Evolutionary conservation across 2,888 invertebrate genomes (phyloP), one percentile per base, ranked within the genome.

Genomic region (Lithosia quadra): DNA sequence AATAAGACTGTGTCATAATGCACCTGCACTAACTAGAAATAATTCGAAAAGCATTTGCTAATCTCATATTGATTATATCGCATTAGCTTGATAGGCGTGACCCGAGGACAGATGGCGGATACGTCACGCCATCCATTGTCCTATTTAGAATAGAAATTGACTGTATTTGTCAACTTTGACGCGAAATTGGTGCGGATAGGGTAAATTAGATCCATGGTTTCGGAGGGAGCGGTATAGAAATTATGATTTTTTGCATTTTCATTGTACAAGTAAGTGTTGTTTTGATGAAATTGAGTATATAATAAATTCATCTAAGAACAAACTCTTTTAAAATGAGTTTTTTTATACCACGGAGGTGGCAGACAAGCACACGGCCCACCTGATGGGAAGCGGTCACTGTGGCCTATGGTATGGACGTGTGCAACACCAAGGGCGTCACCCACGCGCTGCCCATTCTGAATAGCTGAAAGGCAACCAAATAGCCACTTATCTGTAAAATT

Each of bases 141-240:
- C 80, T 68, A 76, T 69, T 71, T 67, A 71, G 72, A 76, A 84
- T 75, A 78, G 84, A 87, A 89, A 85, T 87, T 85, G 80, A 73
- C 83, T 85, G 84, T 84, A 89, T 90, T 90, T 86, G 91, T 90
- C 91, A 92, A 80, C 74, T 86, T 85, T 88, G 90, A 90, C 89
- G 86, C 83, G 77, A 90, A 92, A 88, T 90, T 83, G 74, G 79
- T 74, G 84, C 84, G 78, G 82, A 88, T 90, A 76, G 86, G 85
- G 90, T 85, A 90, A 90, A 89, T 79, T 80, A 67, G 74, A 70
- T 75, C 77, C 67, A 68, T 71, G 34, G 53, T 72, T 57, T 72
- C 58, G 68, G 28, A 70, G 76, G 79, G 71, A 49, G 33, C 15
- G 39, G 4, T 65, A 82, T 76, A 74, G 75, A 81, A 73, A 74